A percentile compares a stretch with the other conserved stretches of the same genome.
Evolutionary conservation across 1,140 invertebrate genomes (phyloP).

Genomic region (Phocides pigmalion): DNA sequence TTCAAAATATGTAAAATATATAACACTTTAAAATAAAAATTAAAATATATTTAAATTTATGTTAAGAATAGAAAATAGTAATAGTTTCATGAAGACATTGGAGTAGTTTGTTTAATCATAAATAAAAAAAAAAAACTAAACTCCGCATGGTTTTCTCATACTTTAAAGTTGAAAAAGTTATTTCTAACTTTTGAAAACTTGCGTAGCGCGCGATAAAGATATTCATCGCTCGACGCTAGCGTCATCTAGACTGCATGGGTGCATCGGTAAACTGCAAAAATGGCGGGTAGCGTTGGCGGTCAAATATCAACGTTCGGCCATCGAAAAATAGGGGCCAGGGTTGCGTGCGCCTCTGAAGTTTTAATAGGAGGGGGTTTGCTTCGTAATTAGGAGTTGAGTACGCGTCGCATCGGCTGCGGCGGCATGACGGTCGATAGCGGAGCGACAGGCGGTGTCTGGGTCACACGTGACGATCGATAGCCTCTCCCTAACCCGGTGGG

Average conservation of each 20-base stretch:
- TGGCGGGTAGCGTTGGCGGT: background rate
- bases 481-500: constrained; percentile 2
- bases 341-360: constrained; percentile 60
- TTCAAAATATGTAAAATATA: too few relatives aligned
- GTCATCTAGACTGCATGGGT: constrained; percentile 6
- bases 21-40: too few relatives aligned
- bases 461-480: constrained; percentile 62
- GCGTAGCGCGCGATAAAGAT: constrained; percentile 6
- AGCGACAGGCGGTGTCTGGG: constrained; percentile 67
- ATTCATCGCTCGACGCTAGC: constrained; percentile 7
- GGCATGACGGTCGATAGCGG: constrained; percentile 66
- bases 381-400: constrained; percentile 64
- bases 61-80: too few relatives aligned
- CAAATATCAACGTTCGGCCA: background rate
- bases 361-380: constrained; percentile 53
- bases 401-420: constrained; percentile 58
- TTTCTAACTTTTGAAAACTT: too few relatives aligned
- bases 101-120: too few relatives aligned
- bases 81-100: too few relatives aligned
- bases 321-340: constrained; percentile 28
- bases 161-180: too few relatives aligned
- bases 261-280: constrained; percentile 12
- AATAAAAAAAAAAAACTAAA: too few relatives aligned
- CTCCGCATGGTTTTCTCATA: too few relatives aligned
- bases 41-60: too few relatives aligned